A percentile compares a stretch with the other conserved stretches of the same genome.
phyloP scores from a whole-genome alignment of 2,888 invertebrate genomes.

The Drosophila paucipuncta region DNA sequence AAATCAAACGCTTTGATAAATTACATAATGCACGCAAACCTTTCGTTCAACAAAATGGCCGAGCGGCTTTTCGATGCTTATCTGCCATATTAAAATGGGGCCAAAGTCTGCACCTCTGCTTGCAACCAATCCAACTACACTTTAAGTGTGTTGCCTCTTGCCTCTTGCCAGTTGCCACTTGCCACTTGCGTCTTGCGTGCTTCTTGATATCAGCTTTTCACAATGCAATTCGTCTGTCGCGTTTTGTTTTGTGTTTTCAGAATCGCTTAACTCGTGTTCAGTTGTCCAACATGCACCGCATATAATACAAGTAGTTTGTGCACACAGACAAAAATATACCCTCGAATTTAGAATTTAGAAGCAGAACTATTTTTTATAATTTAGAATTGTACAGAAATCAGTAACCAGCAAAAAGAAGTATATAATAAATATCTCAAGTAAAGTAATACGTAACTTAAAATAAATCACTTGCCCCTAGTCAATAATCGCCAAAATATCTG shows the following conservation, averaged over 20 bases:
- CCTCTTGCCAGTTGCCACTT: not conserved
- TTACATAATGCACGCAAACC: slow-evolving; percentile 71
- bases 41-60: slow-evolving; percentile 71
- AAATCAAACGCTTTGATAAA: slow-evolving; percentile 78
- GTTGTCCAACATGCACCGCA: slow-evolving; percentile 7
- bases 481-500: not conserved
- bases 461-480: not conserved
- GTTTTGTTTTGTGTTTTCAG: slow-evolving; percentile 41
- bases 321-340: not conserved
- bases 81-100: slow-evolving; percentile 65
- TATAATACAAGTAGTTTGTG: not conserved
- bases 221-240: slow-evolving; percentile 37
- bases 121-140: slow-evolving; percentile 4
- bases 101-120: slow-evolving; percentile 44
- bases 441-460: not conserved
- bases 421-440: not conserved
- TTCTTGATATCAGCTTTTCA: slow-evolving; percentile 57
- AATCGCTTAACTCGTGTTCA: slow-evolving; percentile 13
- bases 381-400: not conserved
- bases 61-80: slow-evolving; percentile 64
- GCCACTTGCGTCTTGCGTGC: slow-evolving; percentile 53
- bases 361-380: not conserved
- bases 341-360: not conserved
- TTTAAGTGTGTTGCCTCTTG: not conserved
- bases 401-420: not conserved